These are phyloP conservation scores for Latheticus oryzae DNA, from an alignment of 2,888 invertebrate species.

Conservation along the genomic window DNA sequence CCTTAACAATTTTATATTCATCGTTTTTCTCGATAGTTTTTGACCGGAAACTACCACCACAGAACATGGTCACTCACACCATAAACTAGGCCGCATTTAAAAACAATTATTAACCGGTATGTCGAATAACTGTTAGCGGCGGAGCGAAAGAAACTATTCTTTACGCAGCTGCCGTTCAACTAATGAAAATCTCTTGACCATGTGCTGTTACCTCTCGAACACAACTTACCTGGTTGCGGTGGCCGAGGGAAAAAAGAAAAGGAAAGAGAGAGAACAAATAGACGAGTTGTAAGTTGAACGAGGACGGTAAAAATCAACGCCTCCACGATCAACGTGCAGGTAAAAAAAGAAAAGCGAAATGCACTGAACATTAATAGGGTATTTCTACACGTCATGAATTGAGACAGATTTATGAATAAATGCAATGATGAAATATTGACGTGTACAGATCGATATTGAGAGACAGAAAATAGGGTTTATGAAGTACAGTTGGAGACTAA, in stretches of 20 bases:
- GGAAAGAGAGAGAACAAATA: conserved; percentile 2
- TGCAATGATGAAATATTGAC: conserved; percentile 28
- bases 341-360: conserved; percentile 32
- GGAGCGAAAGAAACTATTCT: conserved; percentile 38
- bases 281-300: conserved; percentile 11
- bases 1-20: conserved; percentile 58
- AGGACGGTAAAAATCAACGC: conserved; percentile 34
- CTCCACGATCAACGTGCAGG: conserved; percentile 45
- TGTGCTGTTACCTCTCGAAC: conserved; percentile 52
- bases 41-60: conserved; percentile 62
- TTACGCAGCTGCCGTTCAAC: conserved; percentile 49
- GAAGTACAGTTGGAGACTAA: conserved; percentile 30
- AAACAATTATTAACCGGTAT: conserved; percentile 16
- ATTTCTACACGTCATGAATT: conserved; percentile 11
- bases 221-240: conserved; percentile 50
- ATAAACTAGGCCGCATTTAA: conserved; percentile 16
- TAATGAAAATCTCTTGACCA: conserved; percentile 55
- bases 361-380: conserved; percentile 4
- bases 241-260: conserved; percentile 25
- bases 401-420: conserved; percentile 14
- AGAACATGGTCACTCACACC: conserved; percentile 54
- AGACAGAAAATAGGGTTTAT: conserved; percentile 35
- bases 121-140: conserved; percentile 7
- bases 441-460: conserved; percentile 37
- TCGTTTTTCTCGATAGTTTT: conserved; percentile 59